Evolutionary conservation across 2,888 invertebrate species (phyloP), one percentile per base, ranked within the genome.

Genomic region (Ophion costatus): DNA sequence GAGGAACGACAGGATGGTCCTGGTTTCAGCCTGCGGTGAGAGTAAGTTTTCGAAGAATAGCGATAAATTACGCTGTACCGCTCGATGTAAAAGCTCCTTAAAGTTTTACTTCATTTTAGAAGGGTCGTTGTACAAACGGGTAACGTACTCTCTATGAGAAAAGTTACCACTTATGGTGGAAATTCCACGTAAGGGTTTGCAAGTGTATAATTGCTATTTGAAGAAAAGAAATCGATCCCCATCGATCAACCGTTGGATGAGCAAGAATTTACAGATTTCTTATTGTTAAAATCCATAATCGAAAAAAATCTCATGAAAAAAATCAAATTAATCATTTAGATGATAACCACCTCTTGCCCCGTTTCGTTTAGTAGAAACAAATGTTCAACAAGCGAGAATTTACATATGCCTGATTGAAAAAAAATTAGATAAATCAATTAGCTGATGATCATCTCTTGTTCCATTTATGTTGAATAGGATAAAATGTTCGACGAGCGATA

Each of bases 1-100:
- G 69, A 80, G 80, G 66, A 80, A 80, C 69, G 80, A 77, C 67
- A 57, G 57, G 42, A 56, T n/a, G 74, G 80, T 74, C 59, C 77
- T 17, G 10, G 24, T 29, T 67, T 70, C 57, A 80, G 63, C 57
- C 57, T 14, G 2, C 17, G 17, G 57, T 64, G 69, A 64, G 69
- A 69, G 76, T 77, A 38, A 82, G 56, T 63, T 82, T 66, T 67
- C 64, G 69, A 66, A 71, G 71, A 79, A 79, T 63, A 29, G 82
- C 56, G 59, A 56, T 56, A 45, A 51, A 70, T 67, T 71, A n/a
- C 42, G 45, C 61, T 61, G 66, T 77, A 73, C 29, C 7, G 42
- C 42, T 63, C 20, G 20, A 20, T 22, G 24, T 70, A 74, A 51
- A 61, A 29, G 24, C 33, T 14, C 56, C 59, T 56, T 63, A 70